These are phyloP conservation scores for Gryon sp. DNA, from an alignment of 1,140 invertebrate genomes.

Conservation along the genomic window DNA sequence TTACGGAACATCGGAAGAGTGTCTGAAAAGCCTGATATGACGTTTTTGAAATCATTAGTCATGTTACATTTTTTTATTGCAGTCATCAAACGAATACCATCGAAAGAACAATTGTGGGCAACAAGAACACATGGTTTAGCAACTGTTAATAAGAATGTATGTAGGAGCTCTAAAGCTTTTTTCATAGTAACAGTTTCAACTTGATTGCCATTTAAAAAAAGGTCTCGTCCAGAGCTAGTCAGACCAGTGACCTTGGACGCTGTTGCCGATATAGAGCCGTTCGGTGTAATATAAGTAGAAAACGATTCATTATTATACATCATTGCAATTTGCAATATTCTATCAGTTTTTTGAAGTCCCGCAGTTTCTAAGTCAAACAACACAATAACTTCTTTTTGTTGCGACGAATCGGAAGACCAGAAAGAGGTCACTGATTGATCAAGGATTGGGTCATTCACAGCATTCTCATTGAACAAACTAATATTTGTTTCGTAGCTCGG, in stretches of 20 bases:
- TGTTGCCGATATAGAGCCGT: slow-evolving; percentile 19
- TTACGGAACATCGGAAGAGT: slow-evolving; percentile 6
- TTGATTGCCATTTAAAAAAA: slow-evolving; percentile 41
- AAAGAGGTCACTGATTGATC: no score
- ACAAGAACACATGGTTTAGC: slow-evolving; percentile 41
- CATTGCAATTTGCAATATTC: slow-evolving; percentile 43
- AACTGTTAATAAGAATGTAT: slow-evolving; percentile 23
- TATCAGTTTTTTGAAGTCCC: slow-evolving; percentile 15
- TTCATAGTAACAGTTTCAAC: slow-evolving; percentile 28
- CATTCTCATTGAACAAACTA: neutral
- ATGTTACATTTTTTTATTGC: slow-evolving; percentile 4
- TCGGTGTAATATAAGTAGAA: slow-evolving; percentile 37
- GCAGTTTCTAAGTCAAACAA: slow-evolving; percentile 41
- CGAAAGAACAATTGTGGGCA: slow-evolving; percentile 50
- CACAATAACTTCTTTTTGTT: no score
- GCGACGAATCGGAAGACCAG: no score
- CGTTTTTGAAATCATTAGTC: neutral
- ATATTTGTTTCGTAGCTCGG: slow-evolving; percentile 2
- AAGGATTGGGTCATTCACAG: neutral
- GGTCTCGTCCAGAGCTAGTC: slow-evolving; percentile 23
- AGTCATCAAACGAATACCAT: slow-evolving; percentile 27
- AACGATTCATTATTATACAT: slow-evolving; percentile 13
- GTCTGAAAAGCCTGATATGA: neutral
- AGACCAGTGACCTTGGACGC: slow-evolving; percentile 42
- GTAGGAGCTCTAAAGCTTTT: slow-evolving; percentile 17